phyloP scores from a whole-genome alignment of 2,888 invertebrate genomes.

The Nebria brevicollis region DNA sequence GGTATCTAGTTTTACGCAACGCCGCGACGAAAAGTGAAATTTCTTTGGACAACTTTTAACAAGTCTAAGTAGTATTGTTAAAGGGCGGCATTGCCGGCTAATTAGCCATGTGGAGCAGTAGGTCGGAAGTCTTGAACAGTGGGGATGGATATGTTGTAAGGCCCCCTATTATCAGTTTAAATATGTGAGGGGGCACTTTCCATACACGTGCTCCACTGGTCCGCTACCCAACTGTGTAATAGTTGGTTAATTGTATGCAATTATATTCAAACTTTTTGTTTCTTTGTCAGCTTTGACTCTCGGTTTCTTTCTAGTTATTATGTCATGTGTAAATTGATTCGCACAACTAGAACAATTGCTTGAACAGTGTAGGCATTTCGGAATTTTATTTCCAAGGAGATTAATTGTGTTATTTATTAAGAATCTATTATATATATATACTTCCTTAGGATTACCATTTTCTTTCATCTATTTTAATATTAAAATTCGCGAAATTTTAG shows the following conservation, averaged over 20 bases:
- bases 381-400: neutral
- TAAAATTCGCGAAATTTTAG: no score
- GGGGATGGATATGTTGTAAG: neutral
- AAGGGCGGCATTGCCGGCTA: constrained; percentile 53
- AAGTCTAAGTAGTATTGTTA: constrained; percentile 53
- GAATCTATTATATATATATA: neutral
- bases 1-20: constrained; percentile 30
- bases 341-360: constrained; percentile 49
- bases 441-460: neutral
- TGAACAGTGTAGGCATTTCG: neutral
- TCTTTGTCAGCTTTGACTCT: constrained; percentile 47
- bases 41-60: constrained; percentile 28
- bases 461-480: no score
- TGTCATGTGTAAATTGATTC: constrained; percentile 59
- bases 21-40: constrained; percentile 56
- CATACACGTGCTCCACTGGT: constrained; percentile 52
- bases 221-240: constrained; percentile 62
- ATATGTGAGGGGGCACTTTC: neutral
- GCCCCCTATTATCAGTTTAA: neutral
- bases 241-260: constrained; percentile 61
- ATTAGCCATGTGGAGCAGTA: constrained; percentile 60
- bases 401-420: neutral
- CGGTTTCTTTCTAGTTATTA: constrained; percentile 22
- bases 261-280: constrained; percentile 61
- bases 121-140: constrained; percentile 59